phyloP scores from a whole-genome alignment of 2,113 vertebrate genomes.

The Upupa epops region DNA sequence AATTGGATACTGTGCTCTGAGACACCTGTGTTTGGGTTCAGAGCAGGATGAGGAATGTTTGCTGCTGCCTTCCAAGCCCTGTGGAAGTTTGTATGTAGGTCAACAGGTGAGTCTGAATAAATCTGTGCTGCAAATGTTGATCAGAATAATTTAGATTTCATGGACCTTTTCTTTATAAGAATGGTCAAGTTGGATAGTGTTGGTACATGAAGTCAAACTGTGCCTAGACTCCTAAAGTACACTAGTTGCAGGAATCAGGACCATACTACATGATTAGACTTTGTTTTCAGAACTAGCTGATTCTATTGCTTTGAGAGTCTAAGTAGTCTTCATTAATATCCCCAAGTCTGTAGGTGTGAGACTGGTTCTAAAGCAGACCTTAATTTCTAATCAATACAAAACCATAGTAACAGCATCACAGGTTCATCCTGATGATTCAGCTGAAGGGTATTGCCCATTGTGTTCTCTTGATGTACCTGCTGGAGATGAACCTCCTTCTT shows the following conservation, averaged over 20 bases:
- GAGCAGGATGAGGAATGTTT: neutral
- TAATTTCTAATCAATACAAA: neutral
- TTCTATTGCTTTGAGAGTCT: neutral
- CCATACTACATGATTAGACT: neutral
- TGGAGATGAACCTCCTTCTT: neutral
- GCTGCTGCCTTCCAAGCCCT: neutral
- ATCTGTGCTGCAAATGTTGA: neutral
- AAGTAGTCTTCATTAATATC: neutral
- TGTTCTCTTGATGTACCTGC: rapidly evolving
- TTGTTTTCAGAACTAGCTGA: neutral
- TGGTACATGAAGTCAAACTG: neutral
- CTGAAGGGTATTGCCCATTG: neutral
- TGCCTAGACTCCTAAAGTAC: neutral
- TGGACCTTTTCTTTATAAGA: neutral
- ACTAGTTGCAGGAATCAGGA: neutral
- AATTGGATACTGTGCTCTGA: neutral
- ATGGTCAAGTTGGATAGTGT: neutral
- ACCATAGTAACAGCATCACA: neutral
- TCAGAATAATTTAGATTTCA: neutral
- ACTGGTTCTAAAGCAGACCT: neutral
- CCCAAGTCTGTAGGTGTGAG: neutral
- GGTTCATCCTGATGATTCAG: neutral
- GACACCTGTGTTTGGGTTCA: neutral
- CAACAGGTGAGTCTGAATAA: neutral
- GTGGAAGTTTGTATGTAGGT: neutral